phyloP scores from a whole-genome alignment of 2,113 vertebrate genomes.

The Ancistrus triradiatus region DNA sequence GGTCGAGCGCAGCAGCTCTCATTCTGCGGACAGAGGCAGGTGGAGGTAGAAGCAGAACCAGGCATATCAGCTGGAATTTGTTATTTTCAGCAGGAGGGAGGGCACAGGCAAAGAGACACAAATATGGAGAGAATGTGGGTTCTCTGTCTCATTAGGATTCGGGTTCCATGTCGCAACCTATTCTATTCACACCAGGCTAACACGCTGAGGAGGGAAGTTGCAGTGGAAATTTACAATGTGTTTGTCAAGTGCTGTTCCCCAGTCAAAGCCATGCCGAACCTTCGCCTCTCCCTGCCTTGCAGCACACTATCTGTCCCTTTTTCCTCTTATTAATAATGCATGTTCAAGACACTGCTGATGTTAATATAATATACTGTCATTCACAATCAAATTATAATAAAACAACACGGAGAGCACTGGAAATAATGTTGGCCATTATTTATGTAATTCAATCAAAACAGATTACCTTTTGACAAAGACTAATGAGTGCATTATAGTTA shows the following conservation, averaged over 20 bases:
- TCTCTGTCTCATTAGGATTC: not conserved
- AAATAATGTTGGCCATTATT: conserved; percentile 3
- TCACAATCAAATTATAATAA: conserved; percentile 19
- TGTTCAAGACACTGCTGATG: conserved; percentile 15
- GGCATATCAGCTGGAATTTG: not conserved
- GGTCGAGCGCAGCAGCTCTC: conserved; percentile 20
- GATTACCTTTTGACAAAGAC: too few relatives aligned
- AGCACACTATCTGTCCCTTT: not conserved
- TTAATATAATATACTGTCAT: conserved; percentile 20
- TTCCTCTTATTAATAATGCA: conserved; percentile 33
- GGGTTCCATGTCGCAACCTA: conserved; percentile 31
- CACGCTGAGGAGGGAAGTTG: conserved; percentile 30
- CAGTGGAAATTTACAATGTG: conserved; percentile 29
- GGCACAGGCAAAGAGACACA: not conserved
- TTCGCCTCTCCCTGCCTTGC: conserved; percentile 9
- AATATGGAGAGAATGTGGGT: not conserved
- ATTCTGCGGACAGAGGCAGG: not conserved
- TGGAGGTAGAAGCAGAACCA: not conserved
- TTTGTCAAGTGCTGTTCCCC: conserved; percentile 38
- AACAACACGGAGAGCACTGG: not conserved
- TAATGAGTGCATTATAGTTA: too few relatives aligned
- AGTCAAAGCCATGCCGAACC: conserved; percentile 29
- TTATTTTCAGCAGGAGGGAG: not conserved
- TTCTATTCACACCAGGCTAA: conserved; percentile 43
- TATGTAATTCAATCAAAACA: conserved; percentile 15